Conservation (phyloP, 2,888 invertebrate genomes). For the Capitulum mitella region DNA sequence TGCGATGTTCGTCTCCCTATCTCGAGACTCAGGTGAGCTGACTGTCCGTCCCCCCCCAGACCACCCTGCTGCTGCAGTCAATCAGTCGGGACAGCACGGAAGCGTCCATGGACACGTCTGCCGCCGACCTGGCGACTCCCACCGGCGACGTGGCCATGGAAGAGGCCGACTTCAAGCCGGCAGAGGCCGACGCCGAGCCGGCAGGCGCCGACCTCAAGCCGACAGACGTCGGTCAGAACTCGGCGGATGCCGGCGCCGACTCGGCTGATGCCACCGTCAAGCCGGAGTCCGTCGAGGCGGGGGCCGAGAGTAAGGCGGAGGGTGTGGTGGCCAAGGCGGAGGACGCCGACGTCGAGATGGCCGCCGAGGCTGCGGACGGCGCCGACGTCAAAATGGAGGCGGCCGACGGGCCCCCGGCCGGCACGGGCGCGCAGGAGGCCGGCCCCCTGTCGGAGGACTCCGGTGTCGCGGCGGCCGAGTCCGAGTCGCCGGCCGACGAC, state of each 20-base stretch:
- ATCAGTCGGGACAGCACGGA: conserved; percentile 26
- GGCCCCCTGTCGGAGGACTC: not conserved
- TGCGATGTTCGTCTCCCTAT: too few relatives aligned
- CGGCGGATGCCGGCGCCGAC: too few relatives aligned
- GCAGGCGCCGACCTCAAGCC: too few relatives aligned
- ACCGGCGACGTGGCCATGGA: conserved; percentile 19
- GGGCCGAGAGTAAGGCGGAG: conserved; percentile 33
- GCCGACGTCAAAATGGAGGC: not conserved
- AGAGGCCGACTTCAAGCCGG: conserved; percentile 18
- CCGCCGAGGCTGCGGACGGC: not conserved
- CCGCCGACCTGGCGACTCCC: conserved; percentile 8
- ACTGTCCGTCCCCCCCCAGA: too few relatives aligned
- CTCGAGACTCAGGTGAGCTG: too few relatives aligned
- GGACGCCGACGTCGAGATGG: conserved; percentile 27
- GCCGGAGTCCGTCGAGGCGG: conserved; percentile 38
- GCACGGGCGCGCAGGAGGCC: not conserved
- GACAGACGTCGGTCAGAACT: too few relatives aligned
- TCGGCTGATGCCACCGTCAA: conserved; percentile 36
- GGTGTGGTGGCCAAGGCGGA: conserved; percentile 28
- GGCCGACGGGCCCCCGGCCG: not conserved
- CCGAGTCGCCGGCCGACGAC: too few relatives aligned
- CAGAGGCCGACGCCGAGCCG: not conserved
- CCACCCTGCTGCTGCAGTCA: conserved; percentile 8
- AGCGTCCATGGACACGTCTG: conserved; percentile 30
- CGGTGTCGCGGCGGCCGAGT: too few relatives aligned